A percentile compares a stretch with the other conserved stretches of the same genome.
Evolutionary conservation across 2,797 vertebrate genomes (phyloP).

Genomic region (Cryptoblepharus egeriae): DNA sequence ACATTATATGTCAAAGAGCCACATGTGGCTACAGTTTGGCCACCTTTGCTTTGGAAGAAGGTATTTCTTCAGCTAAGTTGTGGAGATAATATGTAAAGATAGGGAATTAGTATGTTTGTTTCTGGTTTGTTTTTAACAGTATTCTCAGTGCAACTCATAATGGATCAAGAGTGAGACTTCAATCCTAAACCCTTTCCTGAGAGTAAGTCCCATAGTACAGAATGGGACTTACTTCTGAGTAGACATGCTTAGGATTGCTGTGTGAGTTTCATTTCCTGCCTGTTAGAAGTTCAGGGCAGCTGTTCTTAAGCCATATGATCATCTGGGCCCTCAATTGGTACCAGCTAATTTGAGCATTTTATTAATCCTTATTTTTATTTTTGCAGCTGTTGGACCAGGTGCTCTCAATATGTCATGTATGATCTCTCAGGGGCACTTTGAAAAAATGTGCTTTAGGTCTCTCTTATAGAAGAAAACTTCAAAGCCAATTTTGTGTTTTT

Average conservation of each 20-base stretch:
- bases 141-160: slow-evolving; percentile 8
- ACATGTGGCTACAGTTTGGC: too few relatives aligned
- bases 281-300: background rate
- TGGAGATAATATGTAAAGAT: background rate
- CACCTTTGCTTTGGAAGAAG: background rate
- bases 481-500: background rate
- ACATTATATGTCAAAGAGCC: too few relatives aligned
- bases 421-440: background rate
- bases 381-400: slow-evolving; percentile 16
- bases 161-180: background rate
- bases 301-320: slow-evolving; percentile 1
- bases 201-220: too few relatives aligned
- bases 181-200: too few relatives aligned
- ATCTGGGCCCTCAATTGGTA: slow-evolving; percentile 9
- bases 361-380: slow-evolving; percentile 21
- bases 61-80: background rate
- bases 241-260: too few relatives aligned
- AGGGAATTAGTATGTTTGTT: background rate
- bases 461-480: background rate
- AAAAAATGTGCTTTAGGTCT: background rate
- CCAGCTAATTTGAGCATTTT: slow-evolving; percentile 3
- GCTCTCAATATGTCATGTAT: slow-evolving; percentile 7
- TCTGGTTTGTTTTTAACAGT: background rate
- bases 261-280: slow-evolving; percentile 13
- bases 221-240: too few relatives aligned